Conservation (phyloP, 2,888 invertebrate genomes). For the Nephrotoma flavescens region DNA sequence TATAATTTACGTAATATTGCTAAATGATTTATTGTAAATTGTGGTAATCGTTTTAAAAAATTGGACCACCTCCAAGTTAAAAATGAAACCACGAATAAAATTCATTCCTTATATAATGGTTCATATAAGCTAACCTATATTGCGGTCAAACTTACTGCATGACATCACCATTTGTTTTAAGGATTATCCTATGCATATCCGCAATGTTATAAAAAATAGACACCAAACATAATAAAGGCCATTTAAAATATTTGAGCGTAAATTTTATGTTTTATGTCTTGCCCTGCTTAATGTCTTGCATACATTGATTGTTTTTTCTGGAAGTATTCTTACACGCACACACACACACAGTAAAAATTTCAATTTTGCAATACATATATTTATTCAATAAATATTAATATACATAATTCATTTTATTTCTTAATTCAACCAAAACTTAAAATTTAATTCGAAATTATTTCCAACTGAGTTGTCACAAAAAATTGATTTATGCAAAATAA, state of each 20-base stretch:
- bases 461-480: not conserved
- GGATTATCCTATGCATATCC: too few relatives aligned
- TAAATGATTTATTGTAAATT: not conserved
- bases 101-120: not conserved
- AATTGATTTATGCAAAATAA: not conserved
- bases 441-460: not conserved
- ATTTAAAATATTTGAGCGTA: too few relatives aligned
- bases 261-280: too few relatives aligned
- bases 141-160: not conserved
- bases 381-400: not conserved
- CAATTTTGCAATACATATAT: not conserved
- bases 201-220: too few relatives aligned
- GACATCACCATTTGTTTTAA: not conserved
- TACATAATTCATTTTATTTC: not conserved
- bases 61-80: not conserved
- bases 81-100: not conserved
- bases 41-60: not conserved
- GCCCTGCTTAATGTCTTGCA: too few relatives aligned
- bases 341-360: not conserved
- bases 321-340: not conserved
- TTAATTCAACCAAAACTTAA: not conserved
- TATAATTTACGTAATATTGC: not conserved
- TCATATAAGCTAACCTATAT: not conserved
- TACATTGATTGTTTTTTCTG: not conserved
- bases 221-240: too few relatives aligned